phyloP scores from a whole-genome alignment of 2,797 vertebrate genomes.

The Periophthalmus magnuspinnatus region DNA sequence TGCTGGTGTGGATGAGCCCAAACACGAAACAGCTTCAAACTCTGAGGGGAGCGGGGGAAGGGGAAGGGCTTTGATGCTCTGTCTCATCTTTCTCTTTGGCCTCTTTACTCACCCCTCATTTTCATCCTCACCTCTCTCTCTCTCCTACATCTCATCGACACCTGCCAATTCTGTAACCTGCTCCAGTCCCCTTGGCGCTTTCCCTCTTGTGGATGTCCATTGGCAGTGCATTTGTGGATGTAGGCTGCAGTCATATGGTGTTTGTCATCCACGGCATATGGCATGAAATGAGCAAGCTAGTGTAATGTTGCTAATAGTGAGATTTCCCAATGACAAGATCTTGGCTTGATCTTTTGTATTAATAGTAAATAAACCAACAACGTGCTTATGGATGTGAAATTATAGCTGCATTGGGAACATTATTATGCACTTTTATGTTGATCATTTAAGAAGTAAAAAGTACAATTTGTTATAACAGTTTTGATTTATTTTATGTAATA shows the following conservation, averaged over 20 bases:
- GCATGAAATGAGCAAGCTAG: too few relatives aligned
- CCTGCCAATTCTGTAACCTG: constrained; percentile 12
- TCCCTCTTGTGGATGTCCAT: constrained; percentile 23
- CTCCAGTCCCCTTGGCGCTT: not conserved
- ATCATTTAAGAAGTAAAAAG: too few relatives aligned
- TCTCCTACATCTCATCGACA: constrained; percentile 10
- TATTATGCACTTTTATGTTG: too few relatives aligned
- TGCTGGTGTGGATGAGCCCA: constrained; percentile 32
- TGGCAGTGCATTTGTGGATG: constrained; percentile 5
- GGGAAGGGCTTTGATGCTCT: constrained; percentile 60
- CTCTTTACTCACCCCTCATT: constrained; percentile 32
- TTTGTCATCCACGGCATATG: too few relatives aligned
- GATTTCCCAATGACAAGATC: too few relatives aligned
- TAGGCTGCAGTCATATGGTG: not conserved
- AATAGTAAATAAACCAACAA: too few relatives aligned
- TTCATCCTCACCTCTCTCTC: constrained; percentile 18
- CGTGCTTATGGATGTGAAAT: too few relatives aligned
- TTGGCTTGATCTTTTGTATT: too few relatives aligned
- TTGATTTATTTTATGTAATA: not conserved
- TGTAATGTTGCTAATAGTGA: too few relatives aligned
- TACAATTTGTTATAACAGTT: too few relatives aligned
- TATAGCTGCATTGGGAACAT: constrained; percentile 4
- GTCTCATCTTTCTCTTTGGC: constrained; percentile 23
- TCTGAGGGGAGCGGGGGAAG: constrained; percentile 29
- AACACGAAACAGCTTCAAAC: constrained; percentile 70